phyloP scores from a whole-genome alignment of 1,140 invertebrate genomes.

The Polypedilum vanderplanki region DNA sequence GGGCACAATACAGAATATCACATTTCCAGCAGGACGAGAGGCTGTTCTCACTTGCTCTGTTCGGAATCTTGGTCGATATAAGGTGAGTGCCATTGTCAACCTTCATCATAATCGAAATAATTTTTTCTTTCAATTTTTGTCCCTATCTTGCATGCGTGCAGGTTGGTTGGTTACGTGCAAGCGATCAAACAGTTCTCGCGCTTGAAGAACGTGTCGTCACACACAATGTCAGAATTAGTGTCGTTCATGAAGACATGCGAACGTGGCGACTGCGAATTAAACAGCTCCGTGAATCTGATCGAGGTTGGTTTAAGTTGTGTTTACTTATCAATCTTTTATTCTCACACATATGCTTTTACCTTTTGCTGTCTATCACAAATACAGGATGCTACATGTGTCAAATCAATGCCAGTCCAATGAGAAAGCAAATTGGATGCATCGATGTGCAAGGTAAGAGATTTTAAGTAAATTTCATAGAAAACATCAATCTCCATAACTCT shows the following conservation, averaged over 20 bases:
- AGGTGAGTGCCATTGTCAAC: conserved; percentile 51
- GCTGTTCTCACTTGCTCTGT: conserved; percentile 75
- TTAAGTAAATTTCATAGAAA: conserved; percentile 29
- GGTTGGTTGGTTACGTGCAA: conserved; percentile 86
- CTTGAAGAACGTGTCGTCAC: conserved; percentile 80
- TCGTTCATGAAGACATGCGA: conserved; percentile 65
- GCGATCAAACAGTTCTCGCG: conserved; percentile 81
- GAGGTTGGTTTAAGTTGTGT: conserved; percentile 45
- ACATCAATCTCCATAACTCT: too few relatives aligned
- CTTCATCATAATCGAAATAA: neutral
- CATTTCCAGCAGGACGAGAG: conserved; percentile 72
- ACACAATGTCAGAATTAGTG: conserved; percentile 72
- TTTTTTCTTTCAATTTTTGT: conserved; percentile 18
- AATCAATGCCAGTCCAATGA: conserved; percentile 83
- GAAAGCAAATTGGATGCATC: conserved; percentile 78
- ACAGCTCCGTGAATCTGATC: conserved; percentile 62
- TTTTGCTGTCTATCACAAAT: neutral
- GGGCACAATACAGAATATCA: conserved; percentile 71
- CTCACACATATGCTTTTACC: neutral
- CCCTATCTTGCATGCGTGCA: conserved; percentile 41
- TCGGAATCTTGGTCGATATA: conserved; percentile 71
- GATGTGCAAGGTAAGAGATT: conserved; percentile 71
- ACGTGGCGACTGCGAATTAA: conserved; percentile 73
- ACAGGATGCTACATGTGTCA: conserved; percentile 72
- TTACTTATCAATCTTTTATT: neutral